Conservation (phyloP, 2,797 vertebrate genomes). For the Gallinago solitaria region DNA sequence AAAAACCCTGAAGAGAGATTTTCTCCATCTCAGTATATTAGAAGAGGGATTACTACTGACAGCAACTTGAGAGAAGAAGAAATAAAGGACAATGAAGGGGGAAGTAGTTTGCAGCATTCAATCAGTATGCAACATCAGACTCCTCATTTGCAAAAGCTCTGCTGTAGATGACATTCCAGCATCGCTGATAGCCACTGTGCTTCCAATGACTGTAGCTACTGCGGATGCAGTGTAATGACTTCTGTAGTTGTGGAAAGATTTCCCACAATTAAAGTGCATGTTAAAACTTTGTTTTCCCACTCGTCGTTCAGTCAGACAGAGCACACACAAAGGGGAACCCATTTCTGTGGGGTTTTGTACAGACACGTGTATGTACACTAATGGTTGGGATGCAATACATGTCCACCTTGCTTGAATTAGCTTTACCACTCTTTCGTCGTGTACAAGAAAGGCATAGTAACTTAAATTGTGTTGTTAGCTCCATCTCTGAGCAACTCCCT, state of each 20-base stretch:
- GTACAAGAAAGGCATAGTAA: not conserved
- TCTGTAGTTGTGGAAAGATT: not conserved
- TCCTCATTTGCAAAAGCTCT: conserved; percentile 54
- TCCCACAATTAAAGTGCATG: not conserved
- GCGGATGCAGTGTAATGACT: conserved; percentile 14
- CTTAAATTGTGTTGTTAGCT: not conserved
- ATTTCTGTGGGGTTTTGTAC: not conserved
- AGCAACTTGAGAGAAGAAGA: conserved; percentile 61
- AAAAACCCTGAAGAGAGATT: conserved; percentile 63
- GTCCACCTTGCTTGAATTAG: not conserved
- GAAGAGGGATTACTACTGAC: conserved; percentile 69
- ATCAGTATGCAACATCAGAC: conserved; percentile 65
- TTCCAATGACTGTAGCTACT: conserved; percentile 47
- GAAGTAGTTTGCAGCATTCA: conserved; percentile 46
- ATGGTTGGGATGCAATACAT: not conserved
- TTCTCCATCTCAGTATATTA: conserved; percentile 65
- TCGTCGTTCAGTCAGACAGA: not conserved
- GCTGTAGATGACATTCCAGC: conserved; percentile 32
- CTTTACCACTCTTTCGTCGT: not conserved
- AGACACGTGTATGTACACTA: not conserved
- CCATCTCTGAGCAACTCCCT: not conserved
- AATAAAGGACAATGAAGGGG: conserved; percentile 50
- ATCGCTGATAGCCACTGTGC: conserved; percentile 40
- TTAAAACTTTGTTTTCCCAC: conserved; percentile 22
- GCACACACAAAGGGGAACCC: not conserved